Conservation (phyloP, 2,888 invertebrate genomes). For the Sinotaia quadrata region DNA sequence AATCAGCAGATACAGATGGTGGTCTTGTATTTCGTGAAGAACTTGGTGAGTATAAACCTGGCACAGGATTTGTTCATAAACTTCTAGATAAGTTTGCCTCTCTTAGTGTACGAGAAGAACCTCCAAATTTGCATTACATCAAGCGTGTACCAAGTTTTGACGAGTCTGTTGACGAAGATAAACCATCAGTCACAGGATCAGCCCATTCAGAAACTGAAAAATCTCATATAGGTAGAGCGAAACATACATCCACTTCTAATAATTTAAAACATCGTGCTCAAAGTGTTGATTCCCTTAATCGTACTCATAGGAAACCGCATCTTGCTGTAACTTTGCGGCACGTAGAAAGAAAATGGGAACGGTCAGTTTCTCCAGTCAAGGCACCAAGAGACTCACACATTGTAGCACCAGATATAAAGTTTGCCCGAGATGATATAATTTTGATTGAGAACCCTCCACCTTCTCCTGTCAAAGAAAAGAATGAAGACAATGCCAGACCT, state of each 20-base stretch:
- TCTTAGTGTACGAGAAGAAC: slow-evolving; percentile 34
- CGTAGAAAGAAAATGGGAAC: slow-evolving; percentile 13
- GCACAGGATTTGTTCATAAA: slow-evolving; percentile 68
- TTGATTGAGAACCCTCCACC: slow-evolving; percentile 48
- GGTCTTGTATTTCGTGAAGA: slow-evolving; percentile 36
- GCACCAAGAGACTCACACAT: slow-evolving; percentile 28
- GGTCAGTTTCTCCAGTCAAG: neutral
- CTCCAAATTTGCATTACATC: slow-evolving; percentile 27
- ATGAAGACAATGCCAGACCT: slow-evolving; percentile 18
- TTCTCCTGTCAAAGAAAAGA: slow-evolving; percentile 1
- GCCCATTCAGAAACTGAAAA: neutral
- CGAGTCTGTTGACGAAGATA: slow-evolving; percentile 48
- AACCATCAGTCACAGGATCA: slow-evolving; percentile 16
- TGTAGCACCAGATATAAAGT: slow-evolving; percentile 31
- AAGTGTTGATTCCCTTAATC: slow-evolving; percentile 22
- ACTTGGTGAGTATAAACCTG: slow-evolving; percentile 60
- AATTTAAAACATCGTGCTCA: slow-evolving; percentile 20
- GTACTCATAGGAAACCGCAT: slow-evolving; percentile 6
- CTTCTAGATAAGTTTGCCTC: slow-evolving; percentile 58
- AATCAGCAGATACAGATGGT: neutral
- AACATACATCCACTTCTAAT: neutral
- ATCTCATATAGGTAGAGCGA: neutral
- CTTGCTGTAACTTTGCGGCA: slow-evolving; percentile 21
- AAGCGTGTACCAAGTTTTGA: slow-evolving; percentile 56
- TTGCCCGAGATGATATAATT: slow-evolving; percentile 51